Conservation (phyloP, 2,888 invertebrate species). For the Lydus trimaculatus region DNA sequence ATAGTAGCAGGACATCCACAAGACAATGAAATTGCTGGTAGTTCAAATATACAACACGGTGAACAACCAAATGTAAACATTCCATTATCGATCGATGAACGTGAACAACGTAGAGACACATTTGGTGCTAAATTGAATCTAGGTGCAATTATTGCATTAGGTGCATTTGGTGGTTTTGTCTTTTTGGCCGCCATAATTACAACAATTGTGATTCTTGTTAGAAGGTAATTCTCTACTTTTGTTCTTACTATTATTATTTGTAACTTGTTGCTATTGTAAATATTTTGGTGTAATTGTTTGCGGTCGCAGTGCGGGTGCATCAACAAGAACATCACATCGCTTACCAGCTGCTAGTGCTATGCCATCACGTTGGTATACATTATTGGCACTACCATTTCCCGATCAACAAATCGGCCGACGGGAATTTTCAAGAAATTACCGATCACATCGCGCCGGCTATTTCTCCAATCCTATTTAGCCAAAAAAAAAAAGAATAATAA, state of each 20-base stretch:
- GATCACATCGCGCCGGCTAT: conserved; percentile 81
- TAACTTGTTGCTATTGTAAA: conserved; percentile 10
- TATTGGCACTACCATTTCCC: conserved; percentile 90
- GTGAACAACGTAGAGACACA: conserved; percentile 65
- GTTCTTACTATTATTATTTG: neutral
- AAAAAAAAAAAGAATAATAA: conserved; percentile 40
- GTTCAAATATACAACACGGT: conserved; percentile 65
- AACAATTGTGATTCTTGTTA: conserved; percentile 84
- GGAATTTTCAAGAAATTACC: conserved; percentile 79
- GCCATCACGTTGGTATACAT: conserved; percentile 88
- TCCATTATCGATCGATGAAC: conserved; percentile 70
- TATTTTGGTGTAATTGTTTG: conserved; percentile 23
- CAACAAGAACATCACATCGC: conserved; percentile 61
- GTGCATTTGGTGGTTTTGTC: conserved; percentile 90
- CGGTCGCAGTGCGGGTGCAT: conserved; percentile 58
- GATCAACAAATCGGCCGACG: conserved; percentile 91
- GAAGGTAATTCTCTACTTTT: conserved; percentile 71
- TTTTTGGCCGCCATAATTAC: conserved; percentile 89
- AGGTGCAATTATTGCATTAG: conserved; percentile 87
- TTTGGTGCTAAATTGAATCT: conserved; percentile 78
- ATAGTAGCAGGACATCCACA: conserved; percentile 70
- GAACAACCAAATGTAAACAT: conserved; percentile 73
- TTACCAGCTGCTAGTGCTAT: conserved; percentile 66
- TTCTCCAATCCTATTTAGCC: conserved; percentile 84
- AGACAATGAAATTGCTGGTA: conserved; percentile 76